Base-by-base conservation (phyloP, 2,113 vertebrate genomes). In the Hoplias malabaricus region DNA sequence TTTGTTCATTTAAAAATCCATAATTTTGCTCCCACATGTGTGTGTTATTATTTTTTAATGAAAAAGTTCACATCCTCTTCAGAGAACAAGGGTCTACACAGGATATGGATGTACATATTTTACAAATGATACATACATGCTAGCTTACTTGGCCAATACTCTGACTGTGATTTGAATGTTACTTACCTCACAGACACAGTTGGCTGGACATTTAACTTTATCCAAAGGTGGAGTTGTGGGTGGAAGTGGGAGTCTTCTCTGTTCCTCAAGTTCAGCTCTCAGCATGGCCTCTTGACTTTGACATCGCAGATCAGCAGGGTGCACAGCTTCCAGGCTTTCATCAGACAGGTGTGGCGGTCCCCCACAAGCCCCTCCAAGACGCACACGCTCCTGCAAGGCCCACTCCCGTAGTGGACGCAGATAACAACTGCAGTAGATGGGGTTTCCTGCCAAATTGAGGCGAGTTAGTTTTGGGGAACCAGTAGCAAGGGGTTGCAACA, bases 341-440 rank as follows among this genome's bases (percentile, higher is more conserved):
- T 93, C 95, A 0, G 83, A 88, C 40, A 96, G 87, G 25, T 93
- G 88, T 0, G 80, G 71, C 0, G 96, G 96, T 0, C 91, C 91
- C 0, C 86, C 70, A 33, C 96, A 98, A 1, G 83, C 61, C 3
- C 94, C 95, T 0, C 93, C 84, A 0, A 88, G 89, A 84, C 90
- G 93, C 33, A 96, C 87, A 2, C 90, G 91, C 0, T 80, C 84
- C 19, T 66, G 46, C 0, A 82, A 85, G n/a, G 93, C 84, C 97
- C 97, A 98, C 62, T 89, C 86, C 2, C 91, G 92, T 83, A 99
- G 93, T 0, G 94, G 94, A 31, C 89, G 89, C 81, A 96, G 88
- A 78, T 89, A 91, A 82, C 97, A 99, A 88, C 93, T 95, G 81
- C 96, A 99, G 84, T 92, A 90, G 80, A 98, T 86, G 1, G 94